Evolutionary conservation across 1,140 invertebrate species (phyloP).

Genomic region (Cherax quadricarinatus): DNA sequence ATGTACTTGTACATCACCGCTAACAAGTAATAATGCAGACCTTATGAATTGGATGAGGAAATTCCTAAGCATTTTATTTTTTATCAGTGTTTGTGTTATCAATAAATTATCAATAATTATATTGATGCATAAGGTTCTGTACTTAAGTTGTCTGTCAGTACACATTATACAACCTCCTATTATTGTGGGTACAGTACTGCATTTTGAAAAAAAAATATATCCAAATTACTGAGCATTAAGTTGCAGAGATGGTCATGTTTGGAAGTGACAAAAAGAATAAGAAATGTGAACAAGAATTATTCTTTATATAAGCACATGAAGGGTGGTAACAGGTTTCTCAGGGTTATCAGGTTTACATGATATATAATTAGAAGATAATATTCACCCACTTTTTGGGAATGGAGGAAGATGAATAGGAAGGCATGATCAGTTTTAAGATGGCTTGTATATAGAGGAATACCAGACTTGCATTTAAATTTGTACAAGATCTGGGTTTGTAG

Average conservation of each 20-base stretch:
- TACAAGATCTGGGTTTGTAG: neutral
- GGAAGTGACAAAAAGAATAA: neutral
- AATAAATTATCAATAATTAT: slow-evolving; percentile 22
- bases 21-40: neutral
- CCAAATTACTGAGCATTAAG: slow-evolving; percentile 6
- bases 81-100: slow-evolving; percentile 43
- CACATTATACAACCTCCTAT: slow-evolving; percentile 30
- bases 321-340: slow-evolving; percentile 16
- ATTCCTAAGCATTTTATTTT: slow-evolving; percentile 32
- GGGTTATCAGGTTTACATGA: neutral
- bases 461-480: slow-evolving; percentile 16
- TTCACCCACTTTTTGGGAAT: neutral
- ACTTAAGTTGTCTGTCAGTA: slow-evolving; percentile 49
- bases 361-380: neutral
- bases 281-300: neutral
- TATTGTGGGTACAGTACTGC: slow-evolving; percentile 25
- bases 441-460: neutral
- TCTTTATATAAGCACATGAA: neutral
- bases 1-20: neutral
- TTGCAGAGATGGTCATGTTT: slow-evolving; percentile 14
- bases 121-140: slow-evolving; percentile 22
- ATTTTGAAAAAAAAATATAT: neutral
- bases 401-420: neutral
- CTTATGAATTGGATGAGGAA: neutral
- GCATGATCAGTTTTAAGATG: neutral